Percentiles rank a stretch among this genome's conserved stretches.
phyloP scores from a whole-genome alignment of 2,113 vertebrate species.

The Gadus chalcogrammus region DNA sequence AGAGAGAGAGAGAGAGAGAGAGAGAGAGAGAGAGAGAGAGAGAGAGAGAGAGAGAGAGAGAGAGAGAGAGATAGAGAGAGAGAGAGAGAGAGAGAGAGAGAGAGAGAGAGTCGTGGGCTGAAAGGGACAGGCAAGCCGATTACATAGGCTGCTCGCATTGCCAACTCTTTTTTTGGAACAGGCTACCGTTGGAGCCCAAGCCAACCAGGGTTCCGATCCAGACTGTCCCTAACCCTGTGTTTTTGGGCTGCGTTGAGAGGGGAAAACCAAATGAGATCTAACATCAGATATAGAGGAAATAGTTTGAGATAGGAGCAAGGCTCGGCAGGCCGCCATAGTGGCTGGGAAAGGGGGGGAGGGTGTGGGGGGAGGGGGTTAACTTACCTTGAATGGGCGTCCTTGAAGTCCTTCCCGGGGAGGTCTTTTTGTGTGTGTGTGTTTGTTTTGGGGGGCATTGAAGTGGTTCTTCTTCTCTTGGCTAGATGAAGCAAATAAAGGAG shows the following conservation, averaged over 20 bases:
- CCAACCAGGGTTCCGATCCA: too few species aligned
- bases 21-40: constrained; percentile 26
- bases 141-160: too few species aligned
- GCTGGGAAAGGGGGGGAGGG: too few species aligned
- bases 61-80: constrained; percentile 16
- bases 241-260: too few species aligned
- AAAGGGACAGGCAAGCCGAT: constrained; percentile 1
- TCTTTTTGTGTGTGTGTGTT: constrained; percentile 9
- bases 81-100: constrained; percentile 26
- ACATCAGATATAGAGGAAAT: too few species aligned
- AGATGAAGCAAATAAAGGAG: constrained; percentile 37
- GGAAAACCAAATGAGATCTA: too few species aligned
- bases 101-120: constrained; percentile 1
- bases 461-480: constrained; percentile 20
- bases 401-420: constrained; percentile 16
- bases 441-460: constrained; percentile 1
- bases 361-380: constrained; percentile 26
- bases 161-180: too few species aligned
- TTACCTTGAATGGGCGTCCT: constrained; percentile 47
- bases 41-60: not conserved
- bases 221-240: too few species aligned
- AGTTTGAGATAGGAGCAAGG: too few species aligned
- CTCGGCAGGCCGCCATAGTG: too few species aligned
- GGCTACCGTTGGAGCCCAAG: too few species aligned
- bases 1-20: constrained; percentile 18